These are phyloP conservation scores for Phasianus colchicus DNA, from an alignment of 2,113 vertebrate genomes.

Conservation along the genomic window DNA sequence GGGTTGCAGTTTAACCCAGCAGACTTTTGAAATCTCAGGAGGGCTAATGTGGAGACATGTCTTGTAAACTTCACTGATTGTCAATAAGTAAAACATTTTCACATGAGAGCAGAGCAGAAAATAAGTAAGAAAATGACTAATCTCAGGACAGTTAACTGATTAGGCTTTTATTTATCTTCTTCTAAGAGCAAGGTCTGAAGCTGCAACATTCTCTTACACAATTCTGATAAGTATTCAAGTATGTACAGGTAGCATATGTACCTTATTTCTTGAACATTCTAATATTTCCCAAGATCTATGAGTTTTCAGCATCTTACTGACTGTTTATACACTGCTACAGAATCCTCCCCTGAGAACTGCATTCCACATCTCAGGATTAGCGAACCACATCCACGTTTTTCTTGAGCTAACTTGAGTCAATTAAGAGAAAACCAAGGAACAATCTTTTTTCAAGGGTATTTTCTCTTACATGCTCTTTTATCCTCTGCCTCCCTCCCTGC, in stretches of 20 bases:
- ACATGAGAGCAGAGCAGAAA: not conserved
- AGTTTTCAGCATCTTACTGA: not conserved
- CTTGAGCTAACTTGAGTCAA: not conserved
- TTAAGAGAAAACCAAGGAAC: not conserved
- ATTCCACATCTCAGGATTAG: not conserved
- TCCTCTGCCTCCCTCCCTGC: not conserved
- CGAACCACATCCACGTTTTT: not conserved
- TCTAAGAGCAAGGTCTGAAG: not conserved
- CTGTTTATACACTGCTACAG: not conserved
- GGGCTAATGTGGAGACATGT: not conserved
- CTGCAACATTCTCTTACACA: not conserved
- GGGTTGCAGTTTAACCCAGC: not conserved
- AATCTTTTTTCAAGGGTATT: not conserved
- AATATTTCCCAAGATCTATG: not conserved
- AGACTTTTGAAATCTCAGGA: not conserved
- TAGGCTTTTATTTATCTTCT: not conserved
- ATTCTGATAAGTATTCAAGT: not conserved
- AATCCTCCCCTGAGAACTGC: not conserved
- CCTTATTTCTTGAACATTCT: not conserved
- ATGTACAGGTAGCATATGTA: fast-evolving
- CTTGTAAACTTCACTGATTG: not conserved
- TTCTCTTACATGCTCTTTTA: not conserved
- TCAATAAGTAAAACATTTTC: not conserved
- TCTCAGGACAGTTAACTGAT: not conserved
- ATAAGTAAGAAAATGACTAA: not conserved